Base-by-base conservation (phyloP, 2,888 invertebrate genomes). In the Trachelus iudaicus region DNA sequence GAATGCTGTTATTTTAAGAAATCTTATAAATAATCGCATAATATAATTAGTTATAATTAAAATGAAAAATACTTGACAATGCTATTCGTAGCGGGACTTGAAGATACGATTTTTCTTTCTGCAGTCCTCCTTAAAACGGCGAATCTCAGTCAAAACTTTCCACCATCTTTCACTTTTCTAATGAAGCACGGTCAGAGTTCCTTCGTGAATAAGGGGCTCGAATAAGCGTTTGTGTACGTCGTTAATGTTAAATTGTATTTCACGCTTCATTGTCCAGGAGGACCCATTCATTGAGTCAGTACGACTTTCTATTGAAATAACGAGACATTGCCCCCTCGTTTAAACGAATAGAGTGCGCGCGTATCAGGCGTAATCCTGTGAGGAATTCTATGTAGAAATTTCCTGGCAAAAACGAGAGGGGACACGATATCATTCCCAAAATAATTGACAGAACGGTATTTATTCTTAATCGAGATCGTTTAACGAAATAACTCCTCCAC, bases 161-260 rank as follows among this genome's bases (percentile, higher is more conserved):
- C 2, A 56, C 40, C 23, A 6, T 56, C 40, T 56, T 56, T 56
- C 23, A 56, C 9, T 56, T 56, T 56, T 56, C 40, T 56, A 56
- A 56, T 56, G 40, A 56, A 56, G 40, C 23, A 56, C 40, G 40
- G 23, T 56, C 40, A 56, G 23, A 56, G 40, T 56, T 56, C 23
- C 40, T 56, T 56, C 40, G 40, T 56, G 40, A 56, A 56, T 23
- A 56, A 56, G 23, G 40, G 6, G 40, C 71, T 71, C 31, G 71
- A 33, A 33, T 71, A 71, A 71, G 76, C 37, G 69, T 69, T 75
- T 77, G 75, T 73, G 73, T 77, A 71, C 79, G 69, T 34, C 34
- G 73, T 78, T 81, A 79, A 79, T 78, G 74, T 76, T 84, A 82
- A 80, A 85, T 85, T 82, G 75, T 75, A 79, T 75, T 79, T 80